Conservation (phyloP, 2,888 invertebrate genomes). For the Volucella inflata region DNA sequence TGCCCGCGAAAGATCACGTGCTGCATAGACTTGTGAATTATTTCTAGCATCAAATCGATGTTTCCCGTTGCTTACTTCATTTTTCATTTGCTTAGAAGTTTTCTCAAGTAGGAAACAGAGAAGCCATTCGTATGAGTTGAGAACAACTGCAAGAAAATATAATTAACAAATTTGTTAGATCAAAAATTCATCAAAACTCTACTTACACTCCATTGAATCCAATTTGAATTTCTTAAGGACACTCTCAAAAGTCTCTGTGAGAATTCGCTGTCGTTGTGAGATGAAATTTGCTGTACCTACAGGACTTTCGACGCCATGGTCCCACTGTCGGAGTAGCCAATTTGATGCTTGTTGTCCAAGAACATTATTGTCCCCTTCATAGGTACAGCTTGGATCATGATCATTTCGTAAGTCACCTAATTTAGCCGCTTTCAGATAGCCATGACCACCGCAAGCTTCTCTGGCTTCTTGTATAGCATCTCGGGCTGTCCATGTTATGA, state of each 20-base stretch:
- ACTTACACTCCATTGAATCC: constrained; percentile 81
- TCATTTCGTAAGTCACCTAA: constrained; percentile 93
- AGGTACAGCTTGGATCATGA: constrained; percentile 95
- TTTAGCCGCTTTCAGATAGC: constrained; percentile 90
- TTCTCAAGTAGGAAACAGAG: constrained; percentile 90
- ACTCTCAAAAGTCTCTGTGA: constrained; percentile 79
- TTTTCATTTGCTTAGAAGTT: constrained; percentile 87
- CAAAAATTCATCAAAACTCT: neutral
- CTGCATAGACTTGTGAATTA: constrained; percentile 92
- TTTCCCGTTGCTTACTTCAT: constrained; percentile 85
- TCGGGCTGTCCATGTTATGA: constrained; percentile 90
- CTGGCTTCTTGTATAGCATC: constrained; percentile 93
- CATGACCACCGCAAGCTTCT: constrained; percentile 95
- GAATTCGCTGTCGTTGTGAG: constrained; percentile 84
- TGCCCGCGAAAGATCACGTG: constrained; percentile 89
- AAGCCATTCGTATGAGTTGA: constrained; percentile 92
- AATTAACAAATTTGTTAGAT: neutral
- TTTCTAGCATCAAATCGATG: constrained; percentile 91
- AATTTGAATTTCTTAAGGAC: constrained; percentile 73
- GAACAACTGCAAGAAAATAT: constrained; percentile 86
- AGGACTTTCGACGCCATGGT: constrained; percentile 86
- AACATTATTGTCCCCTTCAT: constrained; percentile 97
- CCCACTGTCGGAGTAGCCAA: constrained; percentile 91
- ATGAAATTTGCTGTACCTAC: constrained; percentile 89
- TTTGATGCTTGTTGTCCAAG: constrained; percentile 95